Conservation (phyloP, 2,797 vertebrate genomes). For the Oreochromis mossambicus region DNA sequence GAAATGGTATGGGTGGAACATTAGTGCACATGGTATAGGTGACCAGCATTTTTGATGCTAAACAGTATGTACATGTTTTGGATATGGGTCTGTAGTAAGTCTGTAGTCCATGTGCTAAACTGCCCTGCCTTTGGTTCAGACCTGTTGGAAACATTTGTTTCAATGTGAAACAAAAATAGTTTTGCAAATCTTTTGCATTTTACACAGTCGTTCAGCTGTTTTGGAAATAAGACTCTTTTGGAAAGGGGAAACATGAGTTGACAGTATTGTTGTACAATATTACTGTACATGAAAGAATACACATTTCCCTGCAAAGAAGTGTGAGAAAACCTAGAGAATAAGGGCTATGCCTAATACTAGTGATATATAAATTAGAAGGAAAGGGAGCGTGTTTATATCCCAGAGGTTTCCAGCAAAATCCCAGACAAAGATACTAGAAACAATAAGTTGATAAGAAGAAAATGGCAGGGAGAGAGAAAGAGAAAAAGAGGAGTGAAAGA, state of each 20-base stretch:
- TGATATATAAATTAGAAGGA: conserved; percentile 22
- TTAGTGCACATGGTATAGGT: not conserved
- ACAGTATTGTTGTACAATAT: not conserved
- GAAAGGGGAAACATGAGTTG: not conserved
- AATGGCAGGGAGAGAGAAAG: not conserved
- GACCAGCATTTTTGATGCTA: not conserved
- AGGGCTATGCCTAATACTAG: not conserved
- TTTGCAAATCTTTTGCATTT: not conserved
- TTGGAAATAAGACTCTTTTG: not conserved
- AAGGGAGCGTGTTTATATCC: conserved; percentile 27
- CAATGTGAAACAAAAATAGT: not conserved
- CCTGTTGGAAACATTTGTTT: not conserved
- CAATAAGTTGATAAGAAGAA: conserved; percentile 28
- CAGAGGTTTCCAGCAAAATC: conserved; percentile 12
- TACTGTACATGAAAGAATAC: not conserved
- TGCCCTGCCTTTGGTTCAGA: not conserved
- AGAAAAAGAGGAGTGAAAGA: not conserved
- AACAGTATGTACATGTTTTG: not conserved
- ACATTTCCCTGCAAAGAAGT: not conserved
- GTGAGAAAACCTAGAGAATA: conserved; percentile 17
- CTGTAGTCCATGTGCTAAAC: not conserved
- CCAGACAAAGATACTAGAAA: conserved; percentile 43
- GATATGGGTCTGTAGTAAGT: not conserved
- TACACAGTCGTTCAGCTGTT: not conserved
- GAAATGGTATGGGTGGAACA: not conserved